A percentile compares a stretch with the other conserved stretches of the same genome.
phyloP scores from a whole-genome alignment of 2,797 vertebrate genomes.

The Spinus olivaceus region DNA sequence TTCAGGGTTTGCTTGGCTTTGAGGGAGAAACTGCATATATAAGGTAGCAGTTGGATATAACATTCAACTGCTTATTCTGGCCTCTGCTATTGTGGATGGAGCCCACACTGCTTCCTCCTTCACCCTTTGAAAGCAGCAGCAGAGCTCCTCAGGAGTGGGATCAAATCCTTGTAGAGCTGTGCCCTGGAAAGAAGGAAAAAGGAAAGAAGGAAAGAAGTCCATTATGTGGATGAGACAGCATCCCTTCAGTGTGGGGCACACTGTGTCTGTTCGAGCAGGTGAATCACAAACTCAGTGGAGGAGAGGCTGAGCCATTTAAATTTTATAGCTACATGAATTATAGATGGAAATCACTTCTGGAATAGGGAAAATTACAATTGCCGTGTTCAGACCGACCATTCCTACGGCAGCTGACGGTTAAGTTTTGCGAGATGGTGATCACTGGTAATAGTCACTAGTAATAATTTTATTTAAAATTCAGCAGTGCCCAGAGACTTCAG shows the following conservation, averaged over 20 bases:
- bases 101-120: neutral
- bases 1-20: slow-evolving; percentile 19
- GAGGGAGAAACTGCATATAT: neutral
- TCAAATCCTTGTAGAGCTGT: neutral
- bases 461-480: slow-evolving; percentile 45
- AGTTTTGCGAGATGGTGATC: neutral
- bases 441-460: neutral
- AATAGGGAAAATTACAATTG: neutral
- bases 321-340: slow-evolving; percentile 32
- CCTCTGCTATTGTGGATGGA: neutral
- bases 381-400: neutral
- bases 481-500: neutral
- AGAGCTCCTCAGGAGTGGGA: neutral
- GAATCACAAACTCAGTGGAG: neutral
- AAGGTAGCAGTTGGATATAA: neutral
- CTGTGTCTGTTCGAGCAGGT: neutral
- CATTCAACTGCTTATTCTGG: neutral
- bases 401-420: neutral
- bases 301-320: neutral
- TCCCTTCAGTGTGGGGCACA: accelerated
- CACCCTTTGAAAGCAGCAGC: neutral
- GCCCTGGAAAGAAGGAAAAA: neutral
- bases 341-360: slow-evolving; percentile 25
- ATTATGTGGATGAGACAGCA: neutral
- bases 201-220: neutral